These are phyloP conservation scores for Athripsodes cinereus DNA, from an alignment of 2,888 invertebrate species.

Conservation along the genomic window DNA sequence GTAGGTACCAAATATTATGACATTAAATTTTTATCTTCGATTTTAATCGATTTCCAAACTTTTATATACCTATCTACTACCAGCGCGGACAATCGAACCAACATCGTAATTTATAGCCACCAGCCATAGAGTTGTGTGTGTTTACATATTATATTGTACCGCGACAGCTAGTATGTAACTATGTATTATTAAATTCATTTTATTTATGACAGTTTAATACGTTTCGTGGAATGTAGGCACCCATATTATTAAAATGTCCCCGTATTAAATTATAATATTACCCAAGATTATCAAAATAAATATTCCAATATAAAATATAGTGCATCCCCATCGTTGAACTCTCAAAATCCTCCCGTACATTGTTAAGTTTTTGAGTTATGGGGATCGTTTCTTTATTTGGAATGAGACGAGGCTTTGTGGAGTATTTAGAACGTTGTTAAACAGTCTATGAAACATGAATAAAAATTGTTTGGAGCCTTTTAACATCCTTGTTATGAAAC, in stretches of 20 bases:
- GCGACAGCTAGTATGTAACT: neutral
- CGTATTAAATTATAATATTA: neutral
- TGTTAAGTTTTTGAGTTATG: neutral
- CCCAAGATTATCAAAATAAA: neutral
- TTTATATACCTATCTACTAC: too few species aligned
- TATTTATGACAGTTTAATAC: constrained; percentile 1
- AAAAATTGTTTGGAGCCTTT: too few species aligned
- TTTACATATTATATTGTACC: too few species aligned
- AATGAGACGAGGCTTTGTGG: too few species aligned
- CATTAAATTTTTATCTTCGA: neutral
- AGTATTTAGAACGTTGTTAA: too few species aligned
- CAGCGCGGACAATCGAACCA: too few species aligned
- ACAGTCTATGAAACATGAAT: too few species aligned
- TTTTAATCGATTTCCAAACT: neutral
- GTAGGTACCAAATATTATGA: neutral
- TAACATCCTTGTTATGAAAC: too few species aligned
- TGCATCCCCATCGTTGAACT: neutral
- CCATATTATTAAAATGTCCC: neutral
- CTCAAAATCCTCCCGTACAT: neutral
- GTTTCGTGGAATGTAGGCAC: neutral
- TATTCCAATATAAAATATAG: neutral
- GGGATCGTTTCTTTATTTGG: neutral
- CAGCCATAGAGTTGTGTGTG: too few species aligned
- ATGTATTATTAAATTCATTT: neutral
- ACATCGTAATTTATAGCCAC: too few species aligned